Evolutionary conservation across 2,888 invertebrate species (phyloP).

Genomic region (Nemotelus nigrinus): DNA sequence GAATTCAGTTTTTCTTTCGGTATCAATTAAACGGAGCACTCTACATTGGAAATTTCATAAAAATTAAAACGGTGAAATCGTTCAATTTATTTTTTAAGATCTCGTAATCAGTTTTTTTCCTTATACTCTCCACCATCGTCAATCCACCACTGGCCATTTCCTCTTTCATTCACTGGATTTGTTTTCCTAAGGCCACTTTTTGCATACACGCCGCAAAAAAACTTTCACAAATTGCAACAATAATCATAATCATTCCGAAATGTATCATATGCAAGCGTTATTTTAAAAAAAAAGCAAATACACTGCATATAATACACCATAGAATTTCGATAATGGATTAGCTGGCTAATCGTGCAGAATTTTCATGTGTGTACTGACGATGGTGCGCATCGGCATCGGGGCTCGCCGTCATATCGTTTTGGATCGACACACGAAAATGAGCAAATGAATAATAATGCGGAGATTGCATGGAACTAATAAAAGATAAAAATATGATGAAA

Average conservation of each 20-base stretch:
- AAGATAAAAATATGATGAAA: too few species aligned
- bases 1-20: too few species aligned
- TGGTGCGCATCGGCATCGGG: too few species aligned
- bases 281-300: not conserved
- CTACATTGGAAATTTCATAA: slow-evolving; percentile 19
- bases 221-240: slow-evolving; percentile 31
- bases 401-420: too few species aligned
- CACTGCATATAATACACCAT: not conserved
- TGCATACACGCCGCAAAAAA: not conserved
- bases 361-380: not conserved
- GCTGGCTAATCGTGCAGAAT: slow-evolving; percentile 28
- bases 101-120: too few species aligned
- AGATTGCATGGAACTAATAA: too few species aligned
- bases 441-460: too few species aligned
- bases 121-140: too few species aligned
- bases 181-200: too few species aligned
- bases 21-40: not conserved
- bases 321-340: slow-evolving; percentile 31
- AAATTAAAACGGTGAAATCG: slow-evolving; percentile 31
- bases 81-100: slow-evolving; percentile 11
- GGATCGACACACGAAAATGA: too few species aligned
- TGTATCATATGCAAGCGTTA: not conserved
- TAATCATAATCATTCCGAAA: slow-evolving; percentile 5
- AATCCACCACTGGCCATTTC: too few species aligned
- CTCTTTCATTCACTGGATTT: too few species aligned